Base-by-base conservation (phyloP, 2,888 invertebrate genomes). In the Napeogenes inachia region DNA sequence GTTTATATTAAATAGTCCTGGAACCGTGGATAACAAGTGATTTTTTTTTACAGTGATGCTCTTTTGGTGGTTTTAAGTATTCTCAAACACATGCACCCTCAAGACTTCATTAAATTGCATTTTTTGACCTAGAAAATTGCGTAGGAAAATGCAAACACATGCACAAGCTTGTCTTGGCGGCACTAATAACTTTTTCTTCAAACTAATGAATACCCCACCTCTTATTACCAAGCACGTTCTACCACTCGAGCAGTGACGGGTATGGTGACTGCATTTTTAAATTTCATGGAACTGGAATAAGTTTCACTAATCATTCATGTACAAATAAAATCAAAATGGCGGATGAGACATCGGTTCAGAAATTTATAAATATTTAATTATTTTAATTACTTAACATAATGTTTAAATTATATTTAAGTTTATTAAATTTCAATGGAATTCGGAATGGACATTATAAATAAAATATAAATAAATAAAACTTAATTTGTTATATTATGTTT, bases 181-280 rank as follows among this genome's bases (percentile, higher is more conserved):
- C 82, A 77, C 80, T 87, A 86, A 87, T 83, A 84, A 82, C 82
- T 85, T 87, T 85, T 89, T 86, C 87, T 86, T 79, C 82, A 87
- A 86, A 87, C 85, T 87, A 89, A 89, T 89, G 89, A 89, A 87
- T 88, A 86, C 80, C 81, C 81, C 78, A 83, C 75, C 79, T 75
- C 80, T 84, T 89, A 89, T 89, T 89, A 83, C 89, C 74, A 77
- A 75, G 85, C 89, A 89, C 89, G 89, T 87, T 82, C 78, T 75
- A 68, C 81, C 81, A 80, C 87, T 88, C 77, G 75, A 79, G 72
- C 66, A 65, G 65, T 59, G 60, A 66, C 70, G 61, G 59, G 33
- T 56, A 61, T 32, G 45, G 59, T 59, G 53, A 13, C 56, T 46
- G 61, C 38, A 13, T 10, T 32, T 47, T 38, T 50, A 46, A 33